Percentiles rank a stretch among this genome's conserved stretches.
phyloP scores from a whole-genome alignment of 2,113 vertebrate genomes.

The Lota lota region DNA sequence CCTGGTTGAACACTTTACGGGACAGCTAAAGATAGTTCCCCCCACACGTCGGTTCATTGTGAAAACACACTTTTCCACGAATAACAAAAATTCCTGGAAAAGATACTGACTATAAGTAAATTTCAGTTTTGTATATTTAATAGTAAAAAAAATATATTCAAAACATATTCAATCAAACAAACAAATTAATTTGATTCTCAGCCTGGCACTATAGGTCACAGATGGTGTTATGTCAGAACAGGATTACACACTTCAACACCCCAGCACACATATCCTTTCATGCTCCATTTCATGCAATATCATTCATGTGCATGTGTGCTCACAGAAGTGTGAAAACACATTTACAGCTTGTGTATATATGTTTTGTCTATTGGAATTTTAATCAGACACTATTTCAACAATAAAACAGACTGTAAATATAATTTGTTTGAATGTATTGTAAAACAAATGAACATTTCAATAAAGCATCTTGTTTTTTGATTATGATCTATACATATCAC shows the following conservation, averaged over 20 bases:
- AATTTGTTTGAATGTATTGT: not conserved
- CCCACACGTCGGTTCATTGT: conserved; percentile 9
- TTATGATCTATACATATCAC: not conserved
- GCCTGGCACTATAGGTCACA: not conserved
- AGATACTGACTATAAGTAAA: not conserved
- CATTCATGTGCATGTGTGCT: conserved; percentile 32
- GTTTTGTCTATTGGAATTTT: not conserved
- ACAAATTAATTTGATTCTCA: not conserved
- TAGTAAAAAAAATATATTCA: not conserved
- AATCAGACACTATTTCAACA: not conserved
- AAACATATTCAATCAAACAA: not conserved
- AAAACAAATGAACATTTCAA: not conserved
- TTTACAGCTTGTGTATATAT: conserved; percentile 12
- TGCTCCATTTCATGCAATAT: conserved; percentile 28
- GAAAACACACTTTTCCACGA: not conserved
- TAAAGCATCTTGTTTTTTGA: not conserved
- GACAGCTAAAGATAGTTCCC: conserved; percentile 6
- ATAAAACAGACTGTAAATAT: not conserved
- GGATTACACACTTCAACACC: conserved; percentile 33
- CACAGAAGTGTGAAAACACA: conserved; percentile 17
- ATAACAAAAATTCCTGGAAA: not conserved
- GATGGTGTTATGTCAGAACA: conserved; percentile 36
- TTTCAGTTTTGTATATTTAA: not conserved
- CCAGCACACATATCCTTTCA: conserved; percentile 29
- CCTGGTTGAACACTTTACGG: conserved; percentile 23